Evolutionary conservation across 2,113 vertebrate species (phyloP).

Genomic region (Gallinago media): DNA sequence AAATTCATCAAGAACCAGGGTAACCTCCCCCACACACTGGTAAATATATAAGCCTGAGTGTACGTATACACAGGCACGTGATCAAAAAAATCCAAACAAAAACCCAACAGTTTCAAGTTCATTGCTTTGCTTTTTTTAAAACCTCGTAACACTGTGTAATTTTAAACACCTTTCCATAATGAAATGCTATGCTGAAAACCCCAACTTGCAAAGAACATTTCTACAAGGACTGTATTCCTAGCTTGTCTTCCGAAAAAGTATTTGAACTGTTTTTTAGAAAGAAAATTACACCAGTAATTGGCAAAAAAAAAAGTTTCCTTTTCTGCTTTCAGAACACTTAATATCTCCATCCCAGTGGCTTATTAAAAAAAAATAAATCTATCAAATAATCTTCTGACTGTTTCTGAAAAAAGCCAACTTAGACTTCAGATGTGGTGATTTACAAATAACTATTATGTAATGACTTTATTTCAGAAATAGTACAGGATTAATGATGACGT

Average conservation of each 20-base stretch:
- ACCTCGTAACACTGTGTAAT: rapidly evolving
- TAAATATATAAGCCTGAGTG: neutral
- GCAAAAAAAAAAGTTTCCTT: neutral
- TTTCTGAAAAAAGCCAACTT: neutral
- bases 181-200: neutral
- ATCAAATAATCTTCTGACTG: neutral
- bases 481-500: neutral
- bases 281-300: neutral
- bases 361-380: neutral
- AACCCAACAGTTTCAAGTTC: neutral
- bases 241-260: neutral
- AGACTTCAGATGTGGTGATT: neutral
- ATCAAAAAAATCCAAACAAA: neutral
- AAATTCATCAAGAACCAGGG: neutral
- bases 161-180: neutral
- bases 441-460: neutral
- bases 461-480: neutral
- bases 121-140: neutral
- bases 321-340: slow-evolving; percentile 4
- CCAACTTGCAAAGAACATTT: neutral
- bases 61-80: neutral
- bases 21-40: neutral
- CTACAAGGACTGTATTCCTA: neutral
- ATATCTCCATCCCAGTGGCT: neutral
- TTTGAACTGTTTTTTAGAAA: neutral